These are phyloP conservation scores for Muntiacus muntjak DNA, from an alignment of 2,113 vertebrate species.

Conservation along the genomic window DNA sequence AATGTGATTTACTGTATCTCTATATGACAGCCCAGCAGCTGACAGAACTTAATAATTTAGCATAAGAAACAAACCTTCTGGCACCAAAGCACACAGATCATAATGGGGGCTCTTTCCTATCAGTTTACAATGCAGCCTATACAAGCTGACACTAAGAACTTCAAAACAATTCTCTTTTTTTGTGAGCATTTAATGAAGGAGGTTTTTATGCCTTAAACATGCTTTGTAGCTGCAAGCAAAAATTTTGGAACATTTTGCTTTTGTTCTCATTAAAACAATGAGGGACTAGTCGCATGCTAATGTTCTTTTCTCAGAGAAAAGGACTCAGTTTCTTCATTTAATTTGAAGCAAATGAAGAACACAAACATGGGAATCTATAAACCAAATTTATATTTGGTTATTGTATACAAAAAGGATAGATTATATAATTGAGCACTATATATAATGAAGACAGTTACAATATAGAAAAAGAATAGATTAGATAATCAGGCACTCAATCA, in stretches of 20 bases:
- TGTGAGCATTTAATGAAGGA: conserved; percentile 77
- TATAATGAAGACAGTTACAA: not conserved
- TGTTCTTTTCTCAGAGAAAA: conserved; percentile 35
- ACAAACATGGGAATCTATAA: not conserved
- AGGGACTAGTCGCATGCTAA: conserved; percentile 48
- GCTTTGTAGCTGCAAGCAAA: conserved; percentile 77
- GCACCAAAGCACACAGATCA: conserved; percentile 82
- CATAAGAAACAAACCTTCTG: conserved; percentile 83
- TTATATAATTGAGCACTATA: not conserved
- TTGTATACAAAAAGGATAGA: not conserved
- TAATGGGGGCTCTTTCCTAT: conserved; percentile 81
- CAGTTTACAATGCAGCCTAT: conserved; percentile 81
- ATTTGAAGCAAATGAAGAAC: conserved; percentile 27
- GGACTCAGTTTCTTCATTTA: conserved; percentile 1
- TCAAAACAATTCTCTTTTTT: conserved; percentile 82
- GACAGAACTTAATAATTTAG: conserved; percentile 90
- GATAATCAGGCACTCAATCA: not conserved
- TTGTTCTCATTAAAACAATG: conserved; percentile 74
- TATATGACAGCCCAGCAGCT: conserved; percentile 84
- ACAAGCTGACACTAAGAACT: conserved; percentile 77
- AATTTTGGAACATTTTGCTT: conserved; percentile 71
- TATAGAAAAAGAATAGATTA: not conserved
- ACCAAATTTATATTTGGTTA: not conserved
- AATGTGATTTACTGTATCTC: conserved; percentile 89
- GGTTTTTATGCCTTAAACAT: conserved; percentile 73